phyloP scores from a whole-genome alignment of 2,888 invertebrate species.

The Eupithecia pulchellata region DNA sequence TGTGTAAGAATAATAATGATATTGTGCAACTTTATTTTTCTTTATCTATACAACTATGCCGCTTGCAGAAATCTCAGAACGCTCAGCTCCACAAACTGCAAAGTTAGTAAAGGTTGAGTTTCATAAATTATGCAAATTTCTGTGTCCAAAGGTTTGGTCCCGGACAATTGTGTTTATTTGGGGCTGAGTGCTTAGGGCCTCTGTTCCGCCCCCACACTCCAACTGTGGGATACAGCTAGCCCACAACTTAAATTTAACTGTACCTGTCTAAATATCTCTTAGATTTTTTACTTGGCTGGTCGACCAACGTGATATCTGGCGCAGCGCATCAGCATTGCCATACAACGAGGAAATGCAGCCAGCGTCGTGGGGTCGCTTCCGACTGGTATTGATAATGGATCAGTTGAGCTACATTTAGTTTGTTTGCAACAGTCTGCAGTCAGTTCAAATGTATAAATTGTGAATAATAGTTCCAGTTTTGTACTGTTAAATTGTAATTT shows the following conservation, averaged over 20 bases:
- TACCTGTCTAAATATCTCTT: neutral
- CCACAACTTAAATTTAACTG: neutral
- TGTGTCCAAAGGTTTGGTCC: constrained; percentile 38
- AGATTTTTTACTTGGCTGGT: neutral
- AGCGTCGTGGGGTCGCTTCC: no score
- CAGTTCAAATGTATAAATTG: no score
- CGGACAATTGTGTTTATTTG: constrained; percentile 46
- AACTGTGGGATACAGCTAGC: neutral
- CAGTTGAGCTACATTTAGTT: no score
- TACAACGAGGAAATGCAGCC: no score
- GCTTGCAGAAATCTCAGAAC: constrained; percentile 7
- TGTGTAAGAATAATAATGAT: no score
- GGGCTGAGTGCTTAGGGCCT: constrained; percentile 45
- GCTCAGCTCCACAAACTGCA: constrained; percentile 37
- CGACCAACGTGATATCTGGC: no score
- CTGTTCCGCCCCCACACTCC: constrained; percentile 32
- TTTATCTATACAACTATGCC: neutral
- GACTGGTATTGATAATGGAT: no score
- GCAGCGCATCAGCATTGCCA: no score
- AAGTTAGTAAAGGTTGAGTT: constrained; percentile 43
- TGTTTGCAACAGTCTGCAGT: no score
- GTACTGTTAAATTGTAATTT: no score
- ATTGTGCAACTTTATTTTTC: neutral
- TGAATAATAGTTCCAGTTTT: no score
- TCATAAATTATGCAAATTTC: constrained; percentile 47